These are phyloP conservation scores for Thamnophis sirtalis DNA, from an alignment of 2,113 vertebrate species.

Conservation along the genomic window DNA sequence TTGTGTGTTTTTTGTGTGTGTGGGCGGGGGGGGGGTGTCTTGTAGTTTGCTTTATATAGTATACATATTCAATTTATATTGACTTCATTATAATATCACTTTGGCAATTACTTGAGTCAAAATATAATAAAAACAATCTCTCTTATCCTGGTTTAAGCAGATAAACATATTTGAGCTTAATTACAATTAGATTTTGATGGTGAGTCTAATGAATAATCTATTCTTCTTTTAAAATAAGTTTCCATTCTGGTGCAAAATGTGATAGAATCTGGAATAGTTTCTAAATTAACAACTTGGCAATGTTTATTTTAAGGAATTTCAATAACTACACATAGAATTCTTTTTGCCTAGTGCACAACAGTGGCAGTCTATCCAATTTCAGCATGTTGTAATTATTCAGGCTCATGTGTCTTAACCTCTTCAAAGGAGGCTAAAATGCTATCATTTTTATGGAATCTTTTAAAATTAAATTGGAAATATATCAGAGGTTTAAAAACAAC, in stretches of 20 bases:
- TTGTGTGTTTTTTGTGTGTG: no score
- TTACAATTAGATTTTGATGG: not conserved
- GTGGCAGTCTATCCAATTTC: not conserved
- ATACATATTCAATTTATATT: slow-evolving; percentile 43
- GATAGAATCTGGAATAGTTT: not conserved
- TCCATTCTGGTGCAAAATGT: not conserved
- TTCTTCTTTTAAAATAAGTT: not conserved
- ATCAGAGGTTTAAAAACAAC: not conserved
- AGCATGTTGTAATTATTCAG: not conserved
- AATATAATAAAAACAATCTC: not conserved
- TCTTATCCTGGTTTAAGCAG: not conserved
- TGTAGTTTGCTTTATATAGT: slow-evolving; percentile 34
- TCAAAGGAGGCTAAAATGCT: not conserved
- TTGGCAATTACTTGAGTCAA: slow-evolving; percentile 2
- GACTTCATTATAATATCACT: slow-evolving; percentile 44
- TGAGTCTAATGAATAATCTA: not conserved
- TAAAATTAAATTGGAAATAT: not conserved
- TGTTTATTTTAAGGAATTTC: not conserved
- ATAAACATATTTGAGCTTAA: not conserved
- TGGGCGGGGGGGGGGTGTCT: no score
- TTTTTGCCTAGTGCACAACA: not conserved
- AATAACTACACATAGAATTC: not conserved
- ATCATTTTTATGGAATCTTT: not conserved
- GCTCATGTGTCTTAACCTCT: not conserved
- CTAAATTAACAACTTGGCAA: not conserved